Conservation (phyloP, 2,113 vertebrate species). For the Centropus bengalensis region DNA sequence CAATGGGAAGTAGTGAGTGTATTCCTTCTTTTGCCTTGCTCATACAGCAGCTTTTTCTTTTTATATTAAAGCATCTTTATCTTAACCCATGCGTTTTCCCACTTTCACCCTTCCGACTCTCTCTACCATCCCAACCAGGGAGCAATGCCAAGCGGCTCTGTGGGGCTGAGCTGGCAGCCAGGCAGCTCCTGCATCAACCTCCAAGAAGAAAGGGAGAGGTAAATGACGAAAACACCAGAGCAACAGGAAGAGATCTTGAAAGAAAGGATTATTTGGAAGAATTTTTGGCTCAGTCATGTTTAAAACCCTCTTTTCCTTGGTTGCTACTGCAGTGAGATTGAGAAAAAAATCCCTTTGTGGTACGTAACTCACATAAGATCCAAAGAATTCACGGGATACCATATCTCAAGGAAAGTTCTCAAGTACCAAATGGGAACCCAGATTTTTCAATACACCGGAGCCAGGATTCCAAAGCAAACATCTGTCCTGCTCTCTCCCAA, state of each 20-base stretch:
- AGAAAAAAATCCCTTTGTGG: neutral
- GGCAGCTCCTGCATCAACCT: neutral
- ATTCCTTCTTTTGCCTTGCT: neutral
- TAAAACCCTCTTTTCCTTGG: neutral
- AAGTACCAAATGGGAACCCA: neutral
- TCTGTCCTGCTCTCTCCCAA: neutral
- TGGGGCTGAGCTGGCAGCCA: neutral
- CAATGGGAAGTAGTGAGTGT: accelerated
- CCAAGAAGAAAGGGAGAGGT: too few species aligned
- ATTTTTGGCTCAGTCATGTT: accelerated
- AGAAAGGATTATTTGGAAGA: neutral
- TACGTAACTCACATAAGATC: accelerated
- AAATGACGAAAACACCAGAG: neutral
- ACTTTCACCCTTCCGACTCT: neutral
- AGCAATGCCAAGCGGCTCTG: too few species aligned
- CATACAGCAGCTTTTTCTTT: accelerated
- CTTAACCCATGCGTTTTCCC: accelerated
- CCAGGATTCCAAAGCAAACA: neutral
- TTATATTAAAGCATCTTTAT: accelerated
- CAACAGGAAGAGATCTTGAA: too few species aligned
- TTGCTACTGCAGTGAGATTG: neutral
- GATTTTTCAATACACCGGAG: accelerated
- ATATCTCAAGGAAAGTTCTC: neutral
- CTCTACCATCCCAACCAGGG: neutral
- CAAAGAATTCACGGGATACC: neutral